phyloP scores from a whole-genome alignment of 2,113 vertebrate genomes.

The Elephantulus edwardii region DNA sequence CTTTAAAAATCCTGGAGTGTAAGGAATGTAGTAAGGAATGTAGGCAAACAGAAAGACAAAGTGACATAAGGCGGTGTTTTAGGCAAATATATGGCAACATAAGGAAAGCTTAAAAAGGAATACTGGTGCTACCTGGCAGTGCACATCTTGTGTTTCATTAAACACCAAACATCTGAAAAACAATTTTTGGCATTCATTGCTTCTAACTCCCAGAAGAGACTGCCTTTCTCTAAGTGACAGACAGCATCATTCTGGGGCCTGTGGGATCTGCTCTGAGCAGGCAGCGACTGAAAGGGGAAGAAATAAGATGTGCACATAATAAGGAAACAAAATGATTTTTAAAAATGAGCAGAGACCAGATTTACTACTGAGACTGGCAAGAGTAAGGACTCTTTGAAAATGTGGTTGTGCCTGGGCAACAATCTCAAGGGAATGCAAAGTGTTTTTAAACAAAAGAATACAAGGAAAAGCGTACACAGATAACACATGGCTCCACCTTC shows the following conservation, averaged over 20 bases:
- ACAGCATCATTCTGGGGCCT: background rate
- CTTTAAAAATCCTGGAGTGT: slow-evolving; percentile 50
- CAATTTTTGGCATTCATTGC: slow-evolving; percentile 51
- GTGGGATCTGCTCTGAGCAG: background rate
- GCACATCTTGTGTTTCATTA: slow-evolving; percentile 50
- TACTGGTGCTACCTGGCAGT: slow-evolving; percentile 58
- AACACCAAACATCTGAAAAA: slow-evolving; percentile 62
- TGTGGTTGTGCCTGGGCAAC: background rate
- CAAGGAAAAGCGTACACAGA: slow-evolving; percentile 25
- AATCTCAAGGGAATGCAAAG: slow-evolving; percentile 17
- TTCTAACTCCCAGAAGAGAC: slow-evolving; percentile 49
- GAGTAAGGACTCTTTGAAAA: slow-evolving; percentile 46
- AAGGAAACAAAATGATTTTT: slow-evolving; percentile 42
- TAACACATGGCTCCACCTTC: background rate
- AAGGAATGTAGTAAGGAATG: slow-evolving; percentile 55
- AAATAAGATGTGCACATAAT: background rate
- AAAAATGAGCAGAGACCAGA: slow-evolving; percentile 59
- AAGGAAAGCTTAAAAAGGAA: slow-evolving; percentile 68
- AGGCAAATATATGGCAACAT: slow-evolving; percentile 64
- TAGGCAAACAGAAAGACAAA: slow-evolving; percentile 57
- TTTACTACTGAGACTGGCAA: slow-evolving; percentile 23
- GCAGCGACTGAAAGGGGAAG: background rate
- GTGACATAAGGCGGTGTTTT: slow-evolving; percentile 57
- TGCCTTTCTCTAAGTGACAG: slow-evolving; percentile 58
- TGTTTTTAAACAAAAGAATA: slow-evolving; percentile 52